Conservation (phyloP, 1,140 invertebrate genomes). For the Harpegnathos saltator region DNA sequence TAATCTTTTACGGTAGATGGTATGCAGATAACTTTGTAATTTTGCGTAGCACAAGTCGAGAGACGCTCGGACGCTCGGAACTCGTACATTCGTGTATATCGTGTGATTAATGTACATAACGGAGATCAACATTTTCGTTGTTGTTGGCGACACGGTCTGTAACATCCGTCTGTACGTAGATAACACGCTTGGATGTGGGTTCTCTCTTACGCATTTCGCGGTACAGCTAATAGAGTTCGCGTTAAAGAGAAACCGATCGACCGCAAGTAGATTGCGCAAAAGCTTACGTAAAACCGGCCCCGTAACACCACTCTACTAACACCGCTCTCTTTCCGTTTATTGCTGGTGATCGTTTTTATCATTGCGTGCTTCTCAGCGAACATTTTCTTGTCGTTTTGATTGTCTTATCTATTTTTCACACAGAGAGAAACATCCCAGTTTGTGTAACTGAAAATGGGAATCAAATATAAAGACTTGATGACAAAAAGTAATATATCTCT, state of each 20-base stretch:
- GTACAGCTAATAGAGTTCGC: background rate
- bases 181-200: background rate
- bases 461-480: no score
- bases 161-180: conserved; percentile 28
- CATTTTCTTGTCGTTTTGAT: no score
- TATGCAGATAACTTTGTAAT: no score
- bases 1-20: no score
- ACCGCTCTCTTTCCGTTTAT: background rate
- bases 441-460: no score
- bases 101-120: no score
- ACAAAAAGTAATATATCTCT: no score
- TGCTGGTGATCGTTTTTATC: conserved; percentile 1
- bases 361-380: no score
- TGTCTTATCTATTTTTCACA: no score
- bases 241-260: conserved; percentile 21
- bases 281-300: conserved; percentile 47
- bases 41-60: background rate
- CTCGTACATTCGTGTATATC: background rate
- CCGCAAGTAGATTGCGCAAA: conserved; percentile 22
- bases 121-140: background rate
- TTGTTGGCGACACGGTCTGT: background rate
- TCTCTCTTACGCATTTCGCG: conserved; percentile 1
- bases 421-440: no score
- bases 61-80: background rate
- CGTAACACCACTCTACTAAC: background rate